Base-by-base conservation (phyloP, 1,140 invertebrate genomes). In the Drosophila ercepeae region DNA sequence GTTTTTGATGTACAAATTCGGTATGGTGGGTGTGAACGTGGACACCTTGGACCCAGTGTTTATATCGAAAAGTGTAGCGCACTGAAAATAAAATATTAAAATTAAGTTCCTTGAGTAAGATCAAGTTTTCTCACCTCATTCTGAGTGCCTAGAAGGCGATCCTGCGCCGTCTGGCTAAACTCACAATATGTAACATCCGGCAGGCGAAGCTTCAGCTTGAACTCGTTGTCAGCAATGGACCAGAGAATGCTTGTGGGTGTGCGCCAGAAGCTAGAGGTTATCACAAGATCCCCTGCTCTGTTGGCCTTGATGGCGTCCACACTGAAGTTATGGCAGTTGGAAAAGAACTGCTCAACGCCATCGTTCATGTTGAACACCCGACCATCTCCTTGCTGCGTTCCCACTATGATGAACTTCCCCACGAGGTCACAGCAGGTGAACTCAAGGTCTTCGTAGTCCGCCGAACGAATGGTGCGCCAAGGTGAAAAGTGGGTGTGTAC, bases 1-100 rank as follows among this genome's bases (percentile, higher is more conserved):
- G 92, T 99, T 99, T 92, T 96, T 96, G 4, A 94, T 95, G 91
- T 99, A 99, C 78, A 96, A 94, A 92, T 99, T 99, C 23, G 96
- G 96, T 74, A 97, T 95, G 45, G 94, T 93, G 8, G 97, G 95
- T 34, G 94, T 94, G 18, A 99, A 94, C 0, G 94, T 95, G 34
- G 94, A 92, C 29, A 99, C 88, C 55, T 94, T 92, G 67, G 94
- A 92, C 16, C 97, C 96, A 0, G 97, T 98, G 39, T 94, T 93
- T 29, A 98, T 94, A 91, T 99, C 98, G 91, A 98, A 99, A 45
- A 99, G 95, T 2, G 92, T 92, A 1, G 93, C 93, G 14, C 67
- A 71, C 96, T 97, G 73, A n/a, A n/a, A n/a, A n/a, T n/a, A n/a
- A n/a, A n/a, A n/a, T n/a, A n/a, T n/a, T n/a, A n/a, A n/a, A n/a